Base-by-base conservation (phyloP, 2,797 vertebrate species). In the Syndactyla subalaris region DNA sequence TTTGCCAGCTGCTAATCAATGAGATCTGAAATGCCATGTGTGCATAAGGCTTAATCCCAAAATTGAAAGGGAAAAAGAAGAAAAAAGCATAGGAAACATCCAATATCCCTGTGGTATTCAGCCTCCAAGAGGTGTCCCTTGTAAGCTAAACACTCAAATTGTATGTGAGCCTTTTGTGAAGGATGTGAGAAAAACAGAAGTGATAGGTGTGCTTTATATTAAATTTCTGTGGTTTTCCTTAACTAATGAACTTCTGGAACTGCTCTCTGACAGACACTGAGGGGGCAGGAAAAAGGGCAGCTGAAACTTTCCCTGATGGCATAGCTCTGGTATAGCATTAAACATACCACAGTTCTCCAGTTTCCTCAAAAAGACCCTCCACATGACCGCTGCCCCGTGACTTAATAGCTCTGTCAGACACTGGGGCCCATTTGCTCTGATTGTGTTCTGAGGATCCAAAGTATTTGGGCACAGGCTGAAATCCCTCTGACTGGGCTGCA, bases 401-500 rank as follows among this genome's bases (percentile, higher is more conserved):
- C 73, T 71, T 77, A 89, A 59, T 19, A 81, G 41, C n/a, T 59
- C 81, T 51, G n/a, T 65, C 75, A 67, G 66, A 59, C 22, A 61
- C n/a, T 2, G 30, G 30, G 32, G 63, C 38, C 49, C 66, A 34
- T 78, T 96, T 96, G 51, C 57, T 67, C 88, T 88, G 54, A 18
- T 1, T 58, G 62, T 88, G 66, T 52, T 87, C 85, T 74, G 70
- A 79, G 74, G 62, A 74, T 18, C 52, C 71, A 49, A 41, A 87
- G 72, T 41, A 74, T 84, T 59, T 85, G 80, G 34, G 83, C 0
- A 1, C 59, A 93, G 92, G 45, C 66, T 77, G 68, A 74, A 88
- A 58, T 54, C 77, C 38, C 65, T 81, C 89, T 92, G 85, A 86
- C 80, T 45, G 76, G 45, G 70, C 85, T 91, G 66, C 30, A 94